Percentiles rank a stretch among this genome's conserved stretches.
Evolutionary conservation across 2,113 vertebrate genomes (phyloP).

Genomic region (Sceloporus undulatus): DNA sequence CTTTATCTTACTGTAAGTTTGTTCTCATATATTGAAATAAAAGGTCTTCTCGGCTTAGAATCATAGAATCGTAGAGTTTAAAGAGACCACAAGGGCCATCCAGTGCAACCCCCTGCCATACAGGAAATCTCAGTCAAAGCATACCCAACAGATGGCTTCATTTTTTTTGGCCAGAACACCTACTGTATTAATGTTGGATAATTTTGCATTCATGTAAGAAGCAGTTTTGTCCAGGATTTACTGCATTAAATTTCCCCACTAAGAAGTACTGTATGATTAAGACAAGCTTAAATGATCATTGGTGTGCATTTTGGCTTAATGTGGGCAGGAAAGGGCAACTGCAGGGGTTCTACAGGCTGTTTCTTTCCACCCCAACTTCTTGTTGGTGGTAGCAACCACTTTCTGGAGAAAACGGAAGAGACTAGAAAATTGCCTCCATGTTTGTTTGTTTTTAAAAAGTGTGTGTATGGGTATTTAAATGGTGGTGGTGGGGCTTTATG

Average conservation of each 20-base stretch:
- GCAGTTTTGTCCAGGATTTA: not conserved
- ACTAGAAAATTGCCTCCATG: not conserved
- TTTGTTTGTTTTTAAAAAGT: conserved; percentile 1
- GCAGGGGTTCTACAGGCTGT: too few species aligned
- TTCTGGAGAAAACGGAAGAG: not conserved
- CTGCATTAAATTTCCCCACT: not conserved
- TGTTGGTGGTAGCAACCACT: too few species aligned
- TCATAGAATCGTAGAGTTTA: too few species aligned
- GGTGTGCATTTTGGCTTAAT: too few species aligned
- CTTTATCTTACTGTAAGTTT: conserved; percentile 75
- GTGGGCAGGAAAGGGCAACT: too few species aligned
- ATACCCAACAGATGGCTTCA: not conserved
- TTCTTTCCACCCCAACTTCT: too few species aligned
- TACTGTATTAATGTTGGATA: not conserved
- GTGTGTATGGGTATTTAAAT: not conserved
- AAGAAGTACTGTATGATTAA: too few species aligned
- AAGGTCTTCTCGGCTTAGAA: too few species aligned
- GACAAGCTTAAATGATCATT: too few species aligned
- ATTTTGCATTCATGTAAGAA: not conserved
- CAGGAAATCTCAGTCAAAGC: too few species aligned
- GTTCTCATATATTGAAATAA: not conserved
- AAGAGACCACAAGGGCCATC: too few species aligned
- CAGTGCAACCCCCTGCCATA: too few species aligned
- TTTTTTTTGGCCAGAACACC: not conserved
- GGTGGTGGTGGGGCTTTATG: not conserved